Base-by-base conservation (phyloP, 2,113 vertebrate species). In the Neopipo cinnamomea region DNA sequence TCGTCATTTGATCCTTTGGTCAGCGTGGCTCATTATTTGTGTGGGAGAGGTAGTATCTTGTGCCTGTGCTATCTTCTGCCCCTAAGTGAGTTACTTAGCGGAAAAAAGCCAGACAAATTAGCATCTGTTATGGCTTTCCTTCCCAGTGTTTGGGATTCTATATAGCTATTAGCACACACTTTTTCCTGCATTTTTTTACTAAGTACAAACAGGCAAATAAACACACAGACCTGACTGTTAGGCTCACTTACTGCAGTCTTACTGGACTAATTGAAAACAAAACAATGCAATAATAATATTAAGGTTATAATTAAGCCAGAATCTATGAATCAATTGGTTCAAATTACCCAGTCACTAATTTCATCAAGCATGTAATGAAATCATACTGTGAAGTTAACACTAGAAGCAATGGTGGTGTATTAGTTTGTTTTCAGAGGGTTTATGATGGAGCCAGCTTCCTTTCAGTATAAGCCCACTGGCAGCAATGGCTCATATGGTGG, bases 401-500 rank as follows among this genome's bases (percentile, higher is more conserved):
- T 31, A 63, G 91, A 91, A 93, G 68, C 25, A 75, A 33, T 10
- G 13, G 39, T 68, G 24, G 27, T 87, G 35, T 41, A 30, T 39
- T 63, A 61, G 47, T 83, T 85, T 83, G 18, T 72, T 39, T 93
- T 81, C 75, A 71, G 53, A 56, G 13, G 5, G 27, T 81, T 78
- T 75, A 47, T 46, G 33, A 61, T 16, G 9, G 35, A 81, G 20
- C 9, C 46, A 70, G 7, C 31, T 67, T 74, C 65, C 55, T 58
- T 35, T 17, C 63, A 33, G 24, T 7, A 27, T 30, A 25, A 85
- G 20, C 33, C 41, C 55, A 30, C 12, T 2, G 1, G 46, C n/a
- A 81, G 17, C 1, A 0, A 28, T 0, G 1, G 24, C 56, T 77
- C 0, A 0, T 9, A 16, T 0, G 2, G 14, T 52, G n/a, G 7